phyloP scores from a whole-genome alignment of 2,113 vertebrate genomes.

The Sander vitreus region DNA sequence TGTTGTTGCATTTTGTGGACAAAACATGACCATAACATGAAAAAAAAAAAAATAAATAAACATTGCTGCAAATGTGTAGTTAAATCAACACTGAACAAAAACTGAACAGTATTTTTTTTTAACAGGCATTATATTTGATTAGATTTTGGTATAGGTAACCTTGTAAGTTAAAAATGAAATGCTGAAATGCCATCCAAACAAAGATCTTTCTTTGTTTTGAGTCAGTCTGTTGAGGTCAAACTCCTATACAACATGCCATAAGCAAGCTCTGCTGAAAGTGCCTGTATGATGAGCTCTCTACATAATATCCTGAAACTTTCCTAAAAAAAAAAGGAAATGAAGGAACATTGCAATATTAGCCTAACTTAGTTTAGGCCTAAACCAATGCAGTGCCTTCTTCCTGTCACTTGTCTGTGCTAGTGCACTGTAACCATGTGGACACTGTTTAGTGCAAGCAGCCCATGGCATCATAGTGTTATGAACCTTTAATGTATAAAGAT shows the following conservation, averaged over 20 bases:
- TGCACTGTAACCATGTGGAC: constrained; percentile 23
- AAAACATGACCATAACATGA: background rate
- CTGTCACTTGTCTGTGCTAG: constrained; percentile 73
- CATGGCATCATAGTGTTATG: constrained; percentile 26
- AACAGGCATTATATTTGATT: background rate
- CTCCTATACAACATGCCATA: background rate
- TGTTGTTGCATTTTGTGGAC: background rate
- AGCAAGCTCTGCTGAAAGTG: background rate
- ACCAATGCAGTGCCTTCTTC: constrained; percentile 47
- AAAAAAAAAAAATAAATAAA: background rate
- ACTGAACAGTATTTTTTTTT: background rate
- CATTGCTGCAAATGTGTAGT: background rate
- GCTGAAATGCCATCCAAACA: background rate
- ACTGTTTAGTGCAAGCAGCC: background rate
- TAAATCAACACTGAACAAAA: background rate
- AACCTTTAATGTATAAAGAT: constrained; percentile 21
- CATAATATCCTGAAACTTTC: background rate
- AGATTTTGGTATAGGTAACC: background rate
- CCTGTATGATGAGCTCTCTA: background rate
- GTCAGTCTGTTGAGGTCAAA: background rate
- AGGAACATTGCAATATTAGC: background rate
- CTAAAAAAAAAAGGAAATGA: background rate
- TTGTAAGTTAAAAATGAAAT: background rate
- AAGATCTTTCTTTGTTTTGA: background rate
- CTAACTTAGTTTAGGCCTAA: background rate